Evolutionary conservation across 2,888 invertebrate genomes (phyloP).

Genomic region (Azorinus chamasolen): DNA sequence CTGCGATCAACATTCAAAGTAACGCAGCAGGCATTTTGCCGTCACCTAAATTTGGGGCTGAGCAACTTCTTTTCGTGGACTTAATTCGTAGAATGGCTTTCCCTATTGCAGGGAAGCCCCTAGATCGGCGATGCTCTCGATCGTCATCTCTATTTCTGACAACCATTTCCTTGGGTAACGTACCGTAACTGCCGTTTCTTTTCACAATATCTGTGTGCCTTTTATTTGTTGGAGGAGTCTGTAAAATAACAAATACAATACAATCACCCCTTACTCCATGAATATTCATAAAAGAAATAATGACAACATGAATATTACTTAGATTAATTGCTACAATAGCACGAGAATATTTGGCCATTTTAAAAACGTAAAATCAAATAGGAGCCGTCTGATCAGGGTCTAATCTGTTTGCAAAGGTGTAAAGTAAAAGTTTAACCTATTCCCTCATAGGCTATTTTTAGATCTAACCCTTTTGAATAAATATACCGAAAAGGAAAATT

Average conservation of each 20-base stretch:
- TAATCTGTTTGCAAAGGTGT: no score
- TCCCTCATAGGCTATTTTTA: no score
- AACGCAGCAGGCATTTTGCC: conserved; percentile 62
- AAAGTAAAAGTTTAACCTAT: no score
- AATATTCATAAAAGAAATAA: no score
- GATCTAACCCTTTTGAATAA: no score
- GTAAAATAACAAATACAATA: conserved; percentile 62
- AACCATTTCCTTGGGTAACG: conserved; percentile 80
- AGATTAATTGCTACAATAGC: no score
- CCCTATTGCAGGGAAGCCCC: conserved; percentile 89
- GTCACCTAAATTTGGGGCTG: conserved; percentile 96
- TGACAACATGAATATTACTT: no score
- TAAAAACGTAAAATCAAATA: no score
- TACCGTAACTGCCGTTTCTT: conserved; percentile 78
- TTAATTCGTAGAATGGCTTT: conserved; percentile 87
- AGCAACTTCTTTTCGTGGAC: conserved; percentile 91
- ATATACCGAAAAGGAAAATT: no score
- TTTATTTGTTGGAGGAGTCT: conserved; percentile 90
- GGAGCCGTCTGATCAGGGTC: no score
- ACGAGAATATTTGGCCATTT: no score
- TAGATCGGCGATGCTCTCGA: conserved; percentile 69
- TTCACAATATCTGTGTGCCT: conserved; percentile 54
- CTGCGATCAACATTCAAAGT: conserved; percentile 43
- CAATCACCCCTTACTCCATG: no score
- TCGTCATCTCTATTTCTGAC: conserved; percentile 67